Conservation (phyloP, 2,797 vertebrate genomes). For the Centropyge bicolor region DNA sequence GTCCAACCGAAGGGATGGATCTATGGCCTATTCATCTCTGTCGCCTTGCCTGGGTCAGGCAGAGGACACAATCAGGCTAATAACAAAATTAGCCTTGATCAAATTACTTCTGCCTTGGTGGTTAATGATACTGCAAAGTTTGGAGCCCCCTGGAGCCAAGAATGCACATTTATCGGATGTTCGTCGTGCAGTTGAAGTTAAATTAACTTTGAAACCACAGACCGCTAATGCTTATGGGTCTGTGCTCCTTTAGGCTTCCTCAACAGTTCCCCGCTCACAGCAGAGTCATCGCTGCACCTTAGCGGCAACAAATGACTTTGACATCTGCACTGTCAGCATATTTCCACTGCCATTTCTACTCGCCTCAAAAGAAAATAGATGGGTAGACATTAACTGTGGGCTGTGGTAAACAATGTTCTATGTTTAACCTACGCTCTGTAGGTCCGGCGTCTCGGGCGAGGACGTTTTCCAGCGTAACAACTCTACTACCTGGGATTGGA, state of each 20-base stretch:
- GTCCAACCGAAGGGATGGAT: constrained; percentile 29
- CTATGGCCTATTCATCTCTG: constrained; percentile 65
- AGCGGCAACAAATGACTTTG: constrained; percentile 59
- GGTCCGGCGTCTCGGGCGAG: constrained; percentile 46
- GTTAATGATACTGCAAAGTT: constrained; percentile 77
- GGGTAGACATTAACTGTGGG: constrained; percentile 34
- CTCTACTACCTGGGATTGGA: constrained; percentile 53
- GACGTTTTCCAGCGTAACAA: constrained; percentile 41
- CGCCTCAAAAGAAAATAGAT: constrained; percentile 29
- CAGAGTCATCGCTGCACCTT: constrained; percentile 51
- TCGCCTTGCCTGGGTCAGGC: constrained; percentile 63
- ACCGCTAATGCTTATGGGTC: constrained; percentile 52
- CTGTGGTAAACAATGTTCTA: constrained; percentile 48
- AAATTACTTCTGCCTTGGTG: constrained; percentile 79
- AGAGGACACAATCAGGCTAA: constrained; percentile 80
- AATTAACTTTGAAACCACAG: constrained; percentile 72
- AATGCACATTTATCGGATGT: constrained; percentile 70
- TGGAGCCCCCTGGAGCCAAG: constrained; percentile 67
- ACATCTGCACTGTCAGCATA: constrained; percentile 67
- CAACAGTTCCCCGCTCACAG: constrained; percentile 47
- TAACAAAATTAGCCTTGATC: constrained; percentile 78
- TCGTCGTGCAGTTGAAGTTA: constrained; percentile 58
- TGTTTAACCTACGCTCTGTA: constrained; percentile 42
- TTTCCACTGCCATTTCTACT: constrained; percentile 48
- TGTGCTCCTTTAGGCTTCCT: constrained; percentile 58